phyloP scores from a whole-genome alignment of 2,797 vertebrate species.

The Scarus forsteni region DNA sequence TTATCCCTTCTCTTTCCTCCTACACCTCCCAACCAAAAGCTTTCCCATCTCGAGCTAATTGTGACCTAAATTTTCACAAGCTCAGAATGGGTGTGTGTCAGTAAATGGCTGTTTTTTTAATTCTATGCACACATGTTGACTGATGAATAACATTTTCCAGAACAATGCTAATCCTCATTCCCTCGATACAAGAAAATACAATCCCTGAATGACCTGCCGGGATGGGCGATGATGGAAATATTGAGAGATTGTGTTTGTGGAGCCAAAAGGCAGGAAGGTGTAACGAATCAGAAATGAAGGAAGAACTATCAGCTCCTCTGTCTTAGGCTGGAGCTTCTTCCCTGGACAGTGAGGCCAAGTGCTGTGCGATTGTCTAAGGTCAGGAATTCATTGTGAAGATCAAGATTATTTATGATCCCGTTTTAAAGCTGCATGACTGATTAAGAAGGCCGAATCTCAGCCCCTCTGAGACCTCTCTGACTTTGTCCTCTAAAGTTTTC shows the following conservation, averaged over 20 bases:
- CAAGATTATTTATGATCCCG: too few relatives aligned
- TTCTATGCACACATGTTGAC: constrained; percentile 12
- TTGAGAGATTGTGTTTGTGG: constrained; percentile 17
- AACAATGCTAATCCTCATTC: constrained; percentile 47
- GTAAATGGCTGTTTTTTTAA: constrained; percentile 31
- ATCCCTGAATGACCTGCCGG: constrained; percentile 26
- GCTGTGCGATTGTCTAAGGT: not conserved
- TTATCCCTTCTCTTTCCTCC: constrained; percentile 15
- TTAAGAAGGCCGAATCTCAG: too few relatives aligned
- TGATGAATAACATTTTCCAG: constrained; percentile 64
- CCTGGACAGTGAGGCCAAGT: not conserved
- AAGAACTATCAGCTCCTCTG: constrained; percentile 5
- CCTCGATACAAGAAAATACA: constrained; percentile 47
- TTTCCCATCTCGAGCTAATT: constrained; percentile 38
- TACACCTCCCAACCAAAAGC: constrained; percentile 2
- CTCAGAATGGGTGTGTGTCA: constrained; percentile 6
- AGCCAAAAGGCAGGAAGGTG: constrained; percentile 5
- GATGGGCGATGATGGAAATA: constrained; percentile 32
- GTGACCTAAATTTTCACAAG: constrained; percentile 35
- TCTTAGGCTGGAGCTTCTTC: not conserved
- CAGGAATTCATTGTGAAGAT: too few relatives aligned
- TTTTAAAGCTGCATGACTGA: too few relatives aligned
- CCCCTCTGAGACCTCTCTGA: not conserved
- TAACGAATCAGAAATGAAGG: constrained; percentile 9
- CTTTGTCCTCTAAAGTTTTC: too few relatives aligned